Conservation (phyloP, 2,113 vertebrate species). For the Chlamydotis undulata region DNA sequence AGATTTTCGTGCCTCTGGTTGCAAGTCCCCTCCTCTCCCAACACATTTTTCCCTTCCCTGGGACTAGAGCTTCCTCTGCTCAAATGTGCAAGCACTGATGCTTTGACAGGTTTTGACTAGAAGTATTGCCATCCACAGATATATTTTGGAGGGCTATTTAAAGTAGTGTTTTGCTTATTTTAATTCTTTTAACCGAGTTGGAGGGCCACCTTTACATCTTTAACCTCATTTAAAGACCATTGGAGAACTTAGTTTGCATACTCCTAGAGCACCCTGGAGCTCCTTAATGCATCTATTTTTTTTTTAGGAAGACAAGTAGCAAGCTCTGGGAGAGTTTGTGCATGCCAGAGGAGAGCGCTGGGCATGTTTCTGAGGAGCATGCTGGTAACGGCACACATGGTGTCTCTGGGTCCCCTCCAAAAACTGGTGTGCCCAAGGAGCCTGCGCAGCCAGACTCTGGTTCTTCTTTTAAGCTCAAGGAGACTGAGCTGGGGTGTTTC, state of each 20-base stretch:
- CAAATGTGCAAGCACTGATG: background rate
- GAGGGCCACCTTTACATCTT: rapidly evolving
- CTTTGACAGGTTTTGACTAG: background rate
- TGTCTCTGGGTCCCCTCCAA: background rate
- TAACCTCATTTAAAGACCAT: background rate
- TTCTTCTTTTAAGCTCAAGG: background rate
- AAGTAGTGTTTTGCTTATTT: background rate
- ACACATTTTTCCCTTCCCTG: background rate
- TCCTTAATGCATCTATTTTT: background rate
- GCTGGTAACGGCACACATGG: rapidly evolving
- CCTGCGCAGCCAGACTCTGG: background rate
- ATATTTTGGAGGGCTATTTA: background rate
- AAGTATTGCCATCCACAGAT: background rate
- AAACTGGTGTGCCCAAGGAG: background rate
- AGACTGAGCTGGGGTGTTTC: background rate
- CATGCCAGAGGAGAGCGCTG: background rate
- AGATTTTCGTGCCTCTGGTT: background rate
- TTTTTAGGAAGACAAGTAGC: background rate
- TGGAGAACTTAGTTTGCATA: background rate
- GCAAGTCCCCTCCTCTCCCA: background rate
- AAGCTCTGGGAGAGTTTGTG: background rate
- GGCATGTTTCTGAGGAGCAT: background rate
- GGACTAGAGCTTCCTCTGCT: background rate
- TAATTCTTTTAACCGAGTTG: background rate
- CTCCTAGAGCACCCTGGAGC: background rate